Conservation (phyloP, 2,888 invertebrate species). For the Sarcophaga variegata region DNA sequence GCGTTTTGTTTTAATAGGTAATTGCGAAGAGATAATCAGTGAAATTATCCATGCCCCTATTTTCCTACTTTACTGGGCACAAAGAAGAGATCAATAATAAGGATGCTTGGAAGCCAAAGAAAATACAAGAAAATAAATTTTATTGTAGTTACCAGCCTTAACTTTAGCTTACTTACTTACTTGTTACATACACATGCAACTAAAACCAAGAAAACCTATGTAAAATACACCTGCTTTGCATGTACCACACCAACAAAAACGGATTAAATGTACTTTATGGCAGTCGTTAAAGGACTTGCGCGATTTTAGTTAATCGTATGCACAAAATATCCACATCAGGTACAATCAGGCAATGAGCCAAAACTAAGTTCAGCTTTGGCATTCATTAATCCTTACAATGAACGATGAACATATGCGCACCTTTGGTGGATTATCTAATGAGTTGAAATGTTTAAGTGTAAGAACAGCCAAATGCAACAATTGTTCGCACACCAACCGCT, state of each 20-base stretch:
- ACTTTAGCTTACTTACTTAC: constrained; percentile 17
- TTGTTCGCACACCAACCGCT: too few relatives aligned
- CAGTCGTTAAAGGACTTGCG: constrained; percentile 71
- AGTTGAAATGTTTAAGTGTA: constrained; percentile 62
- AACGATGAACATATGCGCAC: neutral
- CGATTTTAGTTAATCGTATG: constrained; percentile 75
- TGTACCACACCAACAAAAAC: constrained; percentile 35
- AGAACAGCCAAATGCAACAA: constrained; percentile 32
- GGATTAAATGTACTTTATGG: constrained; percentile 24
- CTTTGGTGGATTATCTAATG: constrained; percentile 41
- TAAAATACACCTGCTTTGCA: constrained; percentile 62
- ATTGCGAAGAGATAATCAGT: constrained; percentile 78
- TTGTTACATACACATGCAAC: constrained; percentile 7
- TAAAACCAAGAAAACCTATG: constrained; percentile 13
- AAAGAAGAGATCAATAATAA: constrained; percentile 53
- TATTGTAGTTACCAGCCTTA: neutral
- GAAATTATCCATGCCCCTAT: constrained; percentile 73
- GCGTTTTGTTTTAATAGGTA: constrained; percentile 79
- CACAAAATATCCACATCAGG: constrained; percentile 1
- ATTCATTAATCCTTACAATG: constrained; percentile 58
- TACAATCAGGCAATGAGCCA: neutral
- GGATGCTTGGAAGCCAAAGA: constrained; percentile 54
- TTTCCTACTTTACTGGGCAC: constrained; percentile 7
- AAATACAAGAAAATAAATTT: constrained; percentile 21
- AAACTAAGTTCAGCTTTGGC: constrained; percentile 30